Base-by-base conservation (phyloP, 2,797 vertebrate genomes). In the Acanthiza pusilla region DNA sequence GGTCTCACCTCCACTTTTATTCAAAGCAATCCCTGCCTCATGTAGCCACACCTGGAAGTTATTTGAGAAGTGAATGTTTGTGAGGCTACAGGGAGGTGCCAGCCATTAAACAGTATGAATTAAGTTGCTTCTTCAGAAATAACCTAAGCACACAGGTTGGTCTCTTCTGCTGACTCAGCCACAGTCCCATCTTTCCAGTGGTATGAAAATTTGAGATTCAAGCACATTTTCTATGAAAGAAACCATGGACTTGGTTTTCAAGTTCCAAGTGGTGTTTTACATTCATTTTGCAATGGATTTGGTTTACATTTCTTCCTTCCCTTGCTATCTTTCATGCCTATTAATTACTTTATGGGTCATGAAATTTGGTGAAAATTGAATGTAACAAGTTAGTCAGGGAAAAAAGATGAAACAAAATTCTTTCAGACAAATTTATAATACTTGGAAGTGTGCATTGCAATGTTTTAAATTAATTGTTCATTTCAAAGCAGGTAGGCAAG, bases 101-200 rank as follows among this genome's bases (percentile, higher is more conserved):
- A 55, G 34, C 11, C 34, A 34, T 32, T 48, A 72, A 71, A 51
- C 4, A n/a, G 2, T 21, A 60, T 21, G 10, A 25, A 20, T 48
- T 57, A 13, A 5, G n/a, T 36, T 80, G 2, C 29, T 51, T 66
- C 34, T 66, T 20, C 23, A 63, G 22, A 45, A 85, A 13, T 3
- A 42, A 6, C 26, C 7, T 36, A 36, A 51, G 22, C 8, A 11
- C 1, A 0, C 7, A 7, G n/a, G 13, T 5, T 45, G 14, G 25
- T 2, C 9, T 61, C 34, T 85, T 30, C 26, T 38, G n/a, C 32
- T 65, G 20, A 5, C 16, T 57, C 29, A 82, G 22, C 20, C 23
- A 25, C 17, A n/a, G 45, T 29, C 16, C 12, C 34, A 6, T 55
- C n/a, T 48, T 21, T 54, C 14, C 23, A 50, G 11, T 8, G 10